Conservation (phyloP, 2,888 invertebrate species). For the Unio delphinus region DNA sequence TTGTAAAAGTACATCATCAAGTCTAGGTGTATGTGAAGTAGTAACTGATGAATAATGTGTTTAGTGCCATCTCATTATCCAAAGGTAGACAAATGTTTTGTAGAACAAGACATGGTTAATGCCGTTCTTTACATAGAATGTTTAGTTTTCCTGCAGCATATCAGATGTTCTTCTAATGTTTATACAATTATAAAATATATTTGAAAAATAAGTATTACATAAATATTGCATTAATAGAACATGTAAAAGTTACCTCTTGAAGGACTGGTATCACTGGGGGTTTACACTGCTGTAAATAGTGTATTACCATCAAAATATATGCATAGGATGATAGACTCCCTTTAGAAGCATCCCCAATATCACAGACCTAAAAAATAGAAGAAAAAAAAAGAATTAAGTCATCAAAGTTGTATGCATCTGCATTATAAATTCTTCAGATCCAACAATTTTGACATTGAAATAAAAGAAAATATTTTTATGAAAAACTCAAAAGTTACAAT, state of each 20-base stretch:
- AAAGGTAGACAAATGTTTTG: too few species aligned
- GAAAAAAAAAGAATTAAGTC: not conserved
- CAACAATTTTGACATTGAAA: not conserved
- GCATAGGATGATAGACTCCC: constrained; percentile 78
- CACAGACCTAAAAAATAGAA: constrained; percentile 68
- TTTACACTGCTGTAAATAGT: constrained; percentile 75
- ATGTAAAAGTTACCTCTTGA: constrained; percentile 73
- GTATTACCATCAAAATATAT: constrained; percentile 76
- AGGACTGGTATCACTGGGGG: constrained; percentile 77
- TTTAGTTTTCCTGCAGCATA: too few species aligned
- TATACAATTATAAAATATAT: too few species aligned
- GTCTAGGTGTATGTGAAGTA: too few species aligned
- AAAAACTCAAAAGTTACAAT: not conserved
- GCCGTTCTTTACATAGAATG: too few species aligned
- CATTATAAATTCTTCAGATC: not conserved
- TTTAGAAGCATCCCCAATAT: constrained; percentile 77
- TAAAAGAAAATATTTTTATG: too few species aligned
- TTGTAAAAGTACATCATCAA: too few species aligned
- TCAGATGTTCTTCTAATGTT: too few species aligned
- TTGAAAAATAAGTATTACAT: too few species aligned
- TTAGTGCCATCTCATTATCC: too few species aligned
- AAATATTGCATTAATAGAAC: not conserved
- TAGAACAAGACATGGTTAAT: too few species aligned
- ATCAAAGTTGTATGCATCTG: not conserved
- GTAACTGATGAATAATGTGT: too few species aligned